A percentile compares a stretch with the other conserved stretches of the same genome.
Evolutionary conservation across 2,113 vertebrate genomes (phyloP).

Genomic region (Sturnira hondurensis): DNA sequence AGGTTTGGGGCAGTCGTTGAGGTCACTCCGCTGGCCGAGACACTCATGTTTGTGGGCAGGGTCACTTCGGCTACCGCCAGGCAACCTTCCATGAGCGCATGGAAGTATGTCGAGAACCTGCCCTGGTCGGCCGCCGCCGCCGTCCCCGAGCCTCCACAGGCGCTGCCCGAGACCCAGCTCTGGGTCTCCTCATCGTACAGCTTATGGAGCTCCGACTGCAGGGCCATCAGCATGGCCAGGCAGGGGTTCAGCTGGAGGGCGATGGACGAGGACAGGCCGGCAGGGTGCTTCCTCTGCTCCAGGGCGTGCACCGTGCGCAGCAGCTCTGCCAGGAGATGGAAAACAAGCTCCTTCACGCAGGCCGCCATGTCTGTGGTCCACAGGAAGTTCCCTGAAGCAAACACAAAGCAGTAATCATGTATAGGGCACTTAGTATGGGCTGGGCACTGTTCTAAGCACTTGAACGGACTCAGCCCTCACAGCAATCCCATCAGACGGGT

Average conservation of each 20-base stretch:
- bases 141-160: constrained; percentile 81
- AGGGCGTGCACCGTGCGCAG: constrained; percentile 92
- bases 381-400: constrained; percentile 89
- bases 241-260: constrained; percentile 96
- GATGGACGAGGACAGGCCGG: constrained; percentile 91
- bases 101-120: constrained; percentile 96
- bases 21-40: constrained; percentile 87
- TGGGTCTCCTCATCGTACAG: constrained; percentile 95
- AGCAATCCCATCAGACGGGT: neutral
- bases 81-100: constrained; percentile 96
- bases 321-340: constrained; percentile 94
- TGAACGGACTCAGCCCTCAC: fast-evolving
- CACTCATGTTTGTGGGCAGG: constrained; percentile 90
- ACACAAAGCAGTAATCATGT: neutral
- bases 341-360: constrained; percentile 93
- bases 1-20: constrained; percentile 91
- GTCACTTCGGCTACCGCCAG: constrained; percentile 96
- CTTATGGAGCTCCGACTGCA: constrained; percentile 96
- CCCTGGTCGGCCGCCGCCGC: constrained; percentile 86
- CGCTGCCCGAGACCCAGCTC: constrained; percentile 86
- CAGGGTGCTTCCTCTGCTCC: constrained; percentile 90
- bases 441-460: neutral
- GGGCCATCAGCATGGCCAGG: constrained; percentile 94
- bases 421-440: fast-evolving
- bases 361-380: constrained; percentile 97